Evolutionary conservation across 2,113 vertebrate species (phyloP), one percentile per base, ranked within the genome.

Genomic region (Raja brachyura): DNA sequence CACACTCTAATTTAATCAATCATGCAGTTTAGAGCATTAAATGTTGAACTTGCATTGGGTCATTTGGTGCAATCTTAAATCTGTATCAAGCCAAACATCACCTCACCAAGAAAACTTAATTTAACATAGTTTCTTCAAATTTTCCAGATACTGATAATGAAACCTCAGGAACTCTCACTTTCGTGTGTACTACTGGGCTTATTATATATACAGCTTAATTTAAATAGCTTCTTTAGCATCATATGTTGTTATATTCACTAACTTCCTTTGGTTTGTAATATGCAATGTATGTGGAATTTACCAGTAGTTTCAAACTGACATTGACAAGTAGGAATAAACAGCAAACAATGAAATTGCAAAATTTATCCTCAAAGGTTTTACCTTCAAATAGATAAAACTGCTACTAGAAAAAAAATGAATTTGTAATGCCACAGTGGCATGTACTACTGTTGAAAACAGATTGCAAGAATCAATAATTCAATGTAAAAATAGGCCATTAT

Each of bases 71-170:
- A 33, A 39, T 70, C 63, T 22, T 90, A 68, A 33, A 70, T 90
- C 63, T 70, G 33, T 22, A 16, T 70, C 63, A 70, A 18, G 70
- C 18, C 33, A 70, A 16, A 4, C 33, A 66, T 39, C 68, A 63
- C 88, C 88, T 39, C 68, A 63, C 88, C 88, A 90, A 73, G 88
- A 63, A 31, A 70, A 90, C 61, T n/a, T 66, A 48, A n/a, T 48
- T 68, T 48, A 48, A 48, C 39, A 48, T 48, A 48, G 39, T 48
- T 48, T 48, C 39, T 48, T 48, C 39, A 66, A 90, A 90, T 63
- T 70, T 70, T 70, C 66, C 22, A 90, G 88, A 63, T 68, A 90
- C 66, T 90, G 88, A 90, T 39, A 25, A 88, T 14, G 3, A 88
- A 90, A 73, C 16, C 33, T 39, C 31, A 68, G 61, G 25, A 66